Base-by-base conservation (phyloP, 64 coral and sea anemone genomes). In the Montipora capricornis region DNA sequence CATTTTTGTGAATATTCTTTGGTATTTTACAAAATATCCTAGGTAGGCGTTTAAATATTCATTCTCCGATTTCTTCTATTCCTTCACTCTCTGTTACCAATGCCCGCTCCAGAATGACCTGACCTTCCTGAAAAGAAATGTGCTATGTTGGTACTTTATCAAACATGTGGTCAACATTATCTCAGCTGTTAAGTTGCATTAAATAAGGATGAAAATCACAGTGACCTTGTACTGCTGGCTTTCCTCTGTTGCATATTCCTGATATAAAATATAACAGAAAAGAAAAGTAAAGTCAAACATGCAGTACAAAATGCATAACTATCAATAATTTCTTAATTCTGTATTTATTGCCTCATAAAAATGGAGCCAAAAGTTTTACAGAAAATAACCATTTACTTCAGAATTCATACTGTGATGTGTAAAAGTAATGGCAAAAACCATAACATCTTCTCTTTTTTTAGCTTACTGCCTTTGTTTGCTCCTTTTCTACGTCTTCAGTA, bases 211-310 rank as follows among this genome's bases (percentile, higher is more conserved):
- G 20, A 71, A 76, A 48, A 78, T 50, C n/a, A 20, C 8, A 29
- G 26, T 29, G 26, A 99, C 98, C 95, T 99, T 99, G 68, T 99
- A 99, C 78, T 95, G 90, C 49, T 99, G 98, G 51, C 87, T 96
- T 78, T 99, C 98, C 60, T 96, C 98, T 68, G 92, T 96, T 16
- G 98, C 98, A 95, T 89, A 99, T 90, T 99, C 98, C 97, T 98
- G 53, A 17, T 1, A 1, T 50, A 47, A 84, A 86, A 2, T 20
- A 16, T 5, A 73, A 71, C 10, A 20, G 17, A 24, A 11, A 86
- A 70, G 16, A 71, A 10, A 3, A 49, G 1, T 49, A 6, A 5
- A 49, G 16, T 6, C 14, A 19, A 19, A n/a, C 29, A 26, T 2
- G 22, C 20, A 58, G 16, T 80, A 64, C 6, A 57, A 57, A 57